A percentile compares a stretch with the other conserved stretches of the same genome.
Evolutionary conservation across 2,888 invertebrate genomes (phyloP).

Genomic region (Microctonus hyperodae): DNA sequence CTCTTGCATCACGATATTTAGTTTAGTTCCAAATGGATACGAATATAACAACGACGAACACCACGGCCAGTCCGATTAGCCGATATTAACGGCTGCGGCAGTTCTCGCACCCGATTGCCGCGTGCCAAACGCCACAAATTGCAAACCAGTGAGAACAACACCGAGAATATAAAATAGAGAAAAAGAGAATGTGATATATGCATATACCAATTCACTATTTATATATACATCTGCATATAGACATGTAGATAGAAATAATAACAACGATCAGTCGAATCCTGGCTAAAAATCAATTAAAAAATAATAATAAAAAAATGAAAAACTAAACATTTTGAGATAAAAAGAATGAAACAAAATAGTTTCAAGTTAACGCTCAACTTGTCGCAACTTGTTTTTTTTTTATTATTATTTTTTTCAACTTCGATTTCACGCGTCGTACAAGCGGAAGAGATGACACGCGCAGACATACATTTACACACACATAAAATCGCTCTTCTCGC

Average conservation of each 20-base stretch:
- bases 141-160: not conserved
- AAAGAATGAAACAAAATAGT: not conserved
- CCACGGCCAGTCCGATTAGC: slow-evolving; percentile 39
- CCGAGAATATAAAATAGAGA: not conserved
- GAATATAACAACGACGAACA: not conserved
- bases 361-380: slow-evolving; percentile 7
- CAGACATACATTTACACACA: not conserved
- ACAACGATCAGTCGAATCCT: not conserved
- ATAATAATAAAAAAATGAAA: not conserved
- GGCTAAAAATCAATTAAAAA: not conserved
- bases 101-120: slow-evolving; percentile 7
- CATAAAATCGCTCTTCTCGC: not conserved
- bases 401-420: not conserved
- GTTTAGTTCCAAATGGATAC: slow-evolving; percentile 28
- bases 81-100: slow-evolving; percentile 38
- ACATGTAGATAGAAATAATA: not conserved
- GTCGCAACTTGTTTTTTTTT: not conserved
- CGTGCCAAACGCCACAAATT: slow-evolving; percentile 3
- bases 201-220: too few species aligned
- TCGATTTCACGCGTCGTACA: slow-evolving; percentile 17
- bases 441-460: slow-evolving; percentile 9
- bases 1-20: too few species aligned
- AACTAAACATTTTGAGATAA: not conserved
- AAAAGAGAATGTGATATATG: too few species aligned
- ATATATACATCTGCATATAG: not conserved